Percentiles rank a stretch among this genome's conserved stretches.
phyloP scores from a whole-genome alignment of 2,797 vertebrate genomes.

The Pelochelys cantorii region DNA sequence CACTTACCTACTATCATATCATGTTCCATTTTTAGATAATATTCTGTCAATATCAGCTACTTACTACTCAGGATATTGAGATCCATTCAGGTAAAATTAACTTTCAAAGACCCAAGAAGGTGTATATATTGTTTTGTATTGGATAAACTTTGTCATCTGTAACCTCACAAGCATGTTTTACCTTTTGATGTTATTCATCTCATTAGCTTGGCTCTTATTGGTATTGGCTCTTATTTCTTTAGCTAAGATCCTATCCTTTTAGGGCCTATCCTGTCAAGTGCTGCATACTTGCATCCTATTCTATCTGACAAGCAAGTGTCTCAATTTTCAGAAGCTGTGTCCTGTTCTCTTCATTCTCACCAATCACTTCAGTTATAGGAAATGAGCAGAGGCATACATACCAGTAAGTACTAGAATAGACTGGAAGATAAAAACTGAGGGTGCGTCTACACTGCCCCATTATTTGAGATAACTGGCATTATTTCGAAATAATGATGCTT shows the following conservation, averaged over 20 bases:
- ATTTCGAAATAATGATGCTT: no score
- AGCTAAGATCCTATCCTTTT: background rate
- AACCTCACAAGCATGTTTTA: background rate
- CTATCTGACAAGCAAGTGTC: background rate
- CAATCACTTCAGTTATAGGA: background rate
- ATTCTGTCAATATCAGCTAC: background rate
- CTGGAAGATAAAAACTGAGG: background rate
- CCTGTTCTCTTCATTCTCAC: background rate
- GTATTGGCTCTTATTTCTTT: background rate
- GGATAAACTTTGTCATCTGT: background rate
- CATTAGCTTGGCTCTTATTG: background rate
- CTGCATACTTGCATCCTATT: background rate
- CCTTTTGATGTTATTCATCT: background rate
- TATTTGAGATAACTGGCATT: no score
- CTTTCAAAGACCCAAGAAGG: background rate
- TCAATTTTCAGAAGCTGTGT: background rate
- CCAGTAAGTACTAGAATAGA: background rate
- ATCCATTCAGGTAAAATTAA: rapidly evolving
- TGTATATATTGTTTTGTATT: background rate
- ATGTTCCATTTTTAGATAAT: background rate
- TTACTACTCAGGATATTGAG: background rate
- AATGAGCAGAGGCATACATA: background rate
- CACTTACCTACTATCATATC: background rate
- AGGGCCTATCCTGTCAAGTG: rapidly evolving
- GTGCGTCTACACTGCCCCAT: no score